Conservation (phyloP, 2,888 invertebrate genomes). For the Eustalomyia histrio region DNA sequence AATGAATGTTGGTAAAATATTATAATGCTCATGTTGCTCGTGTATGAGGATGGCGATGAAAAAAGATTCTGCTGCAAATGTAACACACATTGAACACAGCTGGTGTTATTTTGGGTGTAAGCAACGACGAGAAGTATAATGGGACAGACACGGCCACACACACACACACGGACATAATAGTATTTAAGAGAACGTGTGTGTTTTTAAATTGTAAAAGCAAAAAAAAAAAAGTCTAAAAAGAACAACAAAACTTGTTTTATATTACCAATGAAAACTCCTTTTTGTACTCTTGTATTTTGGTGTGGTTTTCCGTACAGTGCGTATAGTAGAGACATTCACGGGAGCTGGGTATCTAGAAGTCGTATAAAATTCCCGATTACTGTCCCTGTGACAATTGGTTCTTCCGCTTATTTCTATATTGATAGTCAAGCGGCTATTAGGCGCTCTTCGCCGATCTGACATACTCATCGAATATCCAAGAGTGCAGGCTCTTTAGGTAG, state of each 20-base stretch:
- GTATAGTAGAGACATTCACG: constrained; percentile 31
- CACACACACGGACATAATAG: neutral
- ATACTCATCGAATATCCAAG: no score
- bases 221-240: no score
- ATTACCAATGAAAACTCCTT: constrained; percentile 20
- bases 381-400: no score
- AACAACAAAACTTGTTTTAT: constrained; percentile 25
- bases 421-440: no score
- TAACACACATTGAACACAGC: constrained; percentile 35
- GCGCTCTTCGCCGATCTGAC: no score
- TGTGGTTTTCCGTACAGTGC: constrained; percentile 13
- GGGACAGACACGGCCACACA: neutral
- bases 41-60: neutral
- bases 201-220: neutral
- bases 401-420: no score
- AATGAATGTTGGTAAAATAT: neutral
- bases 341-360: no score
- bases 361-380: no score
- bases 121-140: neutral
- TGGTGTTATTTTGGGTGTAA: constrained; percentile 41
- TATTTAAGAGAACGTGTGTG: constrained; percentile 2
- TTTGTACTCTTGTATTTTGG: neutral
- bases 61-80: neutral
- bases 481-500: no score
- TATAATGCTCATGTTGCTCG: constrained; percentile 28